Evolutionary conservation across 1,140 invertebrate genomes (phyloP).

Genomic region (Procambarus clarkii): DNA sequence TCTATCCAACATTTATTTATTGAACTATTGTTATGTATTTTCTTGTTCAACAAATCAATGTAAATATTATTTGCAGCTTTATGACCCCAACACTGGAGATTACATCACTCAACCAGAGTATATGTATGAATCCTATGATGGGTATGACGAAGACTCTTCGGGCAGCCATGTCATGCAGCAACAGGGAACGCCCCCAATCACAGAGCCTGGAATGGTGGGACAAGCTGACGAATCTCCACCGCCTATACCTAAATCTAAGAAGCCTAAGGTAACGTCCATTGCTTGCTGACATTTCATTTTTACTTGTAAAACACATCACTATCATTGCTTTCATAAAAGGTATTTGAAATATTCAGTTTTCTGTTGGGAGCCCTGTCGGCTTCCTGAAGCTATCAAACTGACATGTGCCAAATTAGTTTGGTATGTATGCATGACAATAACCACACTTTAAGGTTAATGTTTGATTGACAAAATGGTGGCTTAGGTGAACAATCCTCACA

Average conservation of each 20-base stretch:
- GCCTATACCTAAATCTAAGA: constrained; percentile 70
- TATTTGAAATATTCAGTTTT: no score
- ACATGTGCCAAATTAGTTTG: no score
- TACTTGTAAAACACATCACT: background rate
- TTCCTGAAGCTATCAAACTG: no score
- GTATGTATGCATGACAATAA: no score
- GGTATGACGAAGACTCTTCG: constrained; percentile 70
- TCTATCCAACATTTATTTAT: no score
- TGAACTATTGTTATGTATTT: no score
- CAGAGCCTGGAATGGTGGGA: constrained; percentile 35
- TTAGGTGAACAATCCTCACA: no score
- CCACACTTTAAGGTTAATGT: no score
- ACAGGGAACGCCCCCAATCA: constrained; percentile 46
- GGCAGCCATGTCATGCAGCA: constrained; percentile 65
- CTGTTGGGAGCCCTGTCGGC: no score
- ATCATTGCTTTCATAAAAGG: background rate
- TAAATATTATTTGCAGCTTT: constrained; percentile 74
- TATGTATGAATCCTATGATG: constrained; percentile 70
- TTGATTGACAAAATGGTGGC: no score
- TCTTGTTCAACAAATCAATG: no score
- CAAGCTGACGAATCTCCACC: constrained; percentile 53
- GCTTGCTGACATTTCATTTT: background rate
- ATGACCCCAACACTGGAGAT: constrained; percentile 70
- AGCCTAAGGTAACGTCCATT: constrained; percentile 61
- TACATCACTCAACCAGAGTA: constrained; percentile 71